Evolutionary conservation across 2,113 vertebrate genomes (phyloP).

Genomic region (Tenrec ecaudatus): DNA sequence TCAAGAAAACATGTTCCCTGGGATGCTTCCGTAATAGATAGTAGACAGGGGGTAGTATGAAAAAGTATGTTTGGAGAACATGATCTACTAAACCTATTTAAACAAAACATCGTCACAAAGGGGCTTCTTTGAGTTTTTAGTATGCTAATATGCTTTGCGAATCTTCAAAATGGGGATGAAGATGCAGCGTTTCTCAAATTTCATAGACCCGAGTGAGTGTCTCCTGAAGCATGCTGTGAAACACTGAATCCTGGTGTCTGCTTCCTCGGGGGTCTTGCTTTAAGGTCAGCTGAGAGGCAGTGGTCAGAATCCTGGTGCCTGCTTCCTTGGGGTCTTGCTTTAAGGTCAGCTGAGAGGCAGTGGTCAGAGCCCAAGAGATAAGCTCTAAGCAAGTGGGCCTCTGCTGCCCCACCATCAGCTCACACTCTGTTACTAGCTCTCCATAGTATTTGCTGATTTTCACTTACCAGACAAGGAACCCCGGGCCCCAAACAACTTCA

Average conservation of each 20-base stretch:
- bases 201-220: constrained; percentile 4
- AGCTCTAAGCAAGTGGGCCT: not conserved
- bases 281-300: not conserved
- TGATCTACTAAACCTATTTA: constrained; percentile 4
- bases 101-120: not conserved
- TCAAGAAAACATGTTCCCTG: not conserved
- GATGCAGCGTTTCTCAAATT: not conserved
- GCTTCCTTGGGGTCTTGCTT: not conserved
- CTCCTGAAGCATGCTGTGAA: constrained; percentile 7
- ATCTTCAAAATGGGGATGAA: not conserved
- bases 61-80: not conserved
- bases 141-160: not conserved
- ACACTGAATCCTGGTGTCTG: not conserved
- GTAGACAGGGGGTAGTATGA: not conserved
- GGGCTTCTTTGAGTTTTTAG: not conserved
- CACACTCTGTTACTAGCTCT: not conserved
- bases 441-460: not conserved
- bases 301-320: not conserved
- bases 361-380: constrained; percentile 2
- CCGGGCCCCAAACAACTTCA: constrained; percentile 29
- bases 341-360: not conserved
- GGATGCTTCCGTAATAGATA: not conserved
- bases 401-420: not conserved
- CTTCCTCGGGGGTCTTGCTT: not conserved
- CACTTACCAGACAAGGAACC: not conserved